A percentile compares a stretch with the other conserved stretches of the same genome.
Evolutionary conservation across 2,113 vertebrate species (phyloP).

Genomic region (Cyanoramphus novaezelandiae): DNA sequence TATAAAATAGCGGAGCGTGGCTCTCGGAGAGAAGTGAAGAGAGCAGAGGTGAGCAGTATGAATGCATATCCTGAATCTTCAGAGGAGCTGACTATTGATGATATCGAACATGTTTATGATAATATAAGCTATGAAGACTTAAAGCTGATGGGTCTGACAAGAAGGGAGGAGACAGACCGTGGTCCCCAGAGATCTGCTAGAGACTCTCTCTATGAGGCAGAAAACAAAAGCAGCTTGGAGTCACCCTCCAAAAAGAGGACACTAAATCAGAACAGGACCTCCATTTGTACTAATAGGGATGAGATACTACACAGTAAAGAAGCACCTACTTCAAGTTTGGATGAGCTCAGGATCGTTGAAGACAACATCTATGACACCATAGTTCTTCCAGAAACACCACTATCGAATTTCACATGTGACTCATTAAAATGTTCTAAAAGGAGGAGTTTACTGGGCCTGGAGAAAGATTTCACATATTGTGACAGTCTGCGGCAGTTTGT

Average conservation of each 20-base stretch:
- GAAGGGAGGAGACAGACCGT: constrained; percentile 74
- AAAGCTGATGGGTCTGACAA: constrained; percentile 89
- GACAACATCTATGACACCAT: constrained; percentile 94
- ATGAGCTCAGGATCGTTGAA: constrained; percentile 83
- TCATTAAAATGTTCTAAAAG: constrained; percentile 61
- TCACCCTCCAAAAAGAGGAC: constrained; percentile 55
- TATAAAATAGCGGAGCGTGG: constrained; percentile 54
- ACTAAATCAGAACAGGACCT: not conserved
- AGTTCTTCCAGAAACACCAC: constrained; percentile 77
- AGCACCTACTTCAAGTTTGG: constrained; percentile 56
- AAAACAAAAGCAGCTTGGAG: constrained; percentile 67
- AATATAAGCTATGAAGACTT: constrained; percentile 96
- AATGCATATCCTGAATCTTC: constrained; percentile 73
- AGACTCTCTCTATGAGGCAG: constrained; percentile 61
- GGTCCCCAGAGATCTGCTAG: constrained; percentile 48
- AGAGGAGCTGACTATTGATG: constrained; percentile 87
- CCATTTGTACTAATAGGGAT: constrained; percentile 3
- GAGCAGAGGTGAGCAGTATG: not conserved
- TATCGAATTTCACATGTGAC: constrained; percentile 35
- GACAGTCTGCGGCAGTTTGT: constrained; percentile 76
- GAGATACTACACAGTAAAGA: not conserved
- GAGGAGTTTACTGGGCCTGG: constrained; percentile 73
- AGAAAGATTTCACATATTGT: constrained; percentile 77
- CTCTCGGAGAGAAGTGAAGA: constrained; percentile 74
- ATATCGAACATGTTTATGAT: constrained; percentile 95